Conservation (phyloP, 1,140 invertebrate species). For the Macrosteles quadrilineatus region DNA sequence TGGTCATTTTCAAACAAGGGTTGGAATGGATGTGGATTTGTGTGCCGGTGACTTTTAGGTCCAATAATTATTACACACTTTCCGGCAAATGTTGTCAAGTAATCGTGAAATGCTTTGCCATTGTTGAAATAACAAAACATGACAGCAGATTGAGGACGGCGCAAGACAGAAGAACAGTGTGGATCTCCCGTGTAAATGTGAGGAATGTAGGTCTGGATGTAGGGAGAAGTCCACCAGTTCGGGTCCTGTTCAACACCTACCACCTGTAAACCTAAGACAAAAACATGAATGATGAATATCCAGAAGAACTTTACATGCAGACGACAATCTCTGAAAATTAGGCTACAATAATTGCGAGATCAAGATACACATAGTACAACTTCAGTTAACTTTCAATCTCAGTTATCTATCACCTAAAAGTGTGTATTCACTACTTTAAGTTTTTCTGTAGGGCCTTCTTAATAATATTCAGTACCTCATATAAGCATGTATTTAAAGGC, state of each 20-base stretch:
- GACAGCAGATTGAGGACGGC: conserved; percentile 53
- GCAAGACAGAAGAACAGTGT: not conserved
- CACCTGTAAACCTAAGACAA: conserved; percentile 50
- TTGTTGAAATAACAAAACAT: conserved; percentile 80
- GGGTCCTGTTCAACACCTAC: conserved; percentile 61
- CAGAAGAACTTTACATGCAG: too few species aligned
- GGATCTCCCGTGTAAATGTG: conserved; percentile 44
- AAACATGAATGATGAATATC: too few species aligned
- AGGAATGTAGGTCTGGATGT: conserved; percentile 55
- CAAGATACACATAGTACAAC: too few species aligned
- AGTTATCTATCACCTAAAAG: too few species aligned
- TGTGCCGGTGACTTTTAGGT: conserved; percentile 47
- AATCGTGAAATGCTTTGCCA: conserved; percentile 62
- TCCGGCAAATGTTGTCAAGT: conserved; percentile 62
- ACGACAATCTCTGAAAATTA: too few species aligned
- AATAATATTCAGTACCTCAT: too few species aligned
- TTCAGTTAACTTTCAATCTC: too few species aligned
- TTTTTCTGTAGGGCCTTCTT: too few species aligned
- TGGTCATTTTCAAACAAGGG: conserved; percentile 9
- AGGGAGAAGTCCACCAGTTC: conserved; percentile 62
- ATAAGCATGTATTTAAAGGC: too few species aligned
- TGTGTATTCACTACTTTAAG: too few species aligned
- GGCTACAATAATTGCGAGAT: too few species aligned
- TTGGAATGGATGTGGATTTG: conserved; percentile 20
- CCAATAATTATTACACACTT: conserved; percentile 68